Evolutionary conservation across 35 echinoderm and acorn worm genomes (phyloP).

Genomic region (Acanthaster planci): DNA sequence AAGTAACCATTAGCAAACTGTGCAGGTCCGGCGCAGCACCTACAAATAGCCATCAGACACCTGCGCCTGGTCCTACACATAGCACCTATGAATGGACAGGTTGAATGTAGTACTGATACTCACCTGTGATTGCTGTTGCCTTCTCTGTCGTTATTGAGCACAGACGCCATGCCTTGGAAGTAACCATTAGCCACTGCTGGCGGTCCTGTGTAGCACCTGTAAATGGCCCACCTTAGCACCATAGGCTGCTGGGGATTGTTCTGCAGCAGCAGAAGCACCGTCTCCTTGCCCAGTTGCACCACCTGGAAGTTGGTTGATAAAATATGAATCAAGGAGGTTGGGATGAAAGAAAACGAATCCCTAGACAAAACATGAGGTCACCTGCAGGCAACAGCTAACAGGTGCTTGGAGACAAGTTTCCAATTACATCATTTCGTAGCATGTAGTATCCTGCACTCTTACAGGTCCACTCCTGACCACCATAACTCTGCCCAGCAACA

Average conservation of each 20-base stretch:
- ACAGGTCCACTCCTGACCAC: too few species aligned
- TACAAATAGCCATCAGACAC: constrained; percentile 86
- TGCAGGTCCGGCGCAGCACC: constrained; percentile 87
- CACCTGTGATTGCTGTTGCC: constrained; percentile 8
- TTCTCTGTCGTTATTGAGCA: constrained; percentile 77
- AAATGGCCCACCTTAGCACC: constrained; percentile 71
- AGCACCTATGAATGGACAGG: constrained; percentile 79
- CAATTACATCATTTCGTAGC: too few species aligned
- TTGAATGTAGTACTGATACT: constrained; percentile 9
- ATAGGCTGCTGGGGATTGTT: constrained; percentile 88
- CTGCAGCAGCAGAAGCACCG: constrained; percentile 78
- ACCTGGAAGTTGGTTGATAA: not conserved
- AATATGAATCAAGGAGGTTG: too few species aligned
- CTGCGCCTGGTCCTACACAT: constrained; percentile 70
- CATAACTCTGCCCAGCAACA: too few species aligned
- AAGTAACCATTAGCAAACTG: constrained; percentile 92
- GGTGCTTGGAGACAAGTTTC: too few species aligned
- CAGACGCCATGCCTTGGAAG: constrained; percentile 93
- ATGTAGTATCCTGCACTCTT: too few species aligned
- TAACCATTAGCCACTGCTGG: constrained; percentile 85
- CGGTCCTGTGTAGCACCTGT: constrained; percentile 88
- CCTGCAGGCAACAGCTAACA: too few species aligned
- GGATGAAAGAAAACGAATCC: too few species aligned
- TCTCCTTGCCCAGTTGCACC: constrained; percentile 64
- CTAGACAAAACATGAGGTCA: too few species aligned